Base-by-base conservation (phyloP, 2,888 invertebrate genomes). In the Metellina segmentata region DNA sequence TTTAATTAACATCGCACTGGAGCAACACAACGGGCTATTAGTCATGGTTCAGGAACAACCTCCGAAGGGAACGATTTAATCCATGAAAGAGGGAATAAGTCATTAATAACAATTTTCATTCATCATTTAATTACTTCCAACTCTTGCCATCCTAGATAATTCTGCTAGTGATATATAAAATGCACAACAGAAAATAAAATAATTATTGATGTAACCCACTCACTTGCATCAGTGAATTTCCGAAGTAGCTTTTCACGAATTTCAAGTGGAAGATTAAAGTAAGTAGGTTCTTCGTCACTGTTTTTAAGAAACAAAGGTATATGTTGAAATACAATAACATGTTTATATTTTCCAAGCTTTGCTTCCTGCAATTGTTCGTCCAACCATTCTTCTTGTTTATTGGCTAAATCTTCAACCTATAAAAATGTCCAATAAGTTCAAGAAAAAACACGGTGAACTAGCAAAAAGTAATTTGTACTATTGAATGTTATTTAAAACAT, bases 281-380 rank as follows among this genome's bases (percentile, higher is more conserved):
- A 95, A 0, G 92, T 93, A 53, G 94, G 93, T 7, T 94, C 94
- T 93, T 95, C 95, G 52, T 95, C 94, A 0, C 94, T 93, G 71
- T 94, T 82, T 7, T 93, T 78, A 4, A 95, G 51, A 94, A 95
- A 96, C 94, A 95, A 95, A 7, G 96, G 95, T 89, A 96, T 95
- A 93, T 96, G 96, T 93, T 95, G 95, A 90, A 96, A 95, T 1
- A 95, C 93, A 52, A 96, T 94, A 77, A 94, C 93, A 93, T 95
- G 94, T 71, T 94, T 94, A 78, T 94, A 94, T 19, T 93, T 93
- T 52, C 93, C 93, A 11, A 82, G 79, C 81, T 94, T 93, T 1
- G 93, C 93, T 51, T 94, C 90, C 52, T 89, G 89, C 16, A 95
- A 94, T 88, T 95, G 94, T 51, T 94, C 90, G 48, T 95, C 95